A percentile compares a stretch with the other conserved stretches of the same genome.
These are phyloP conservation scores for Orchesella cincta DNA, from an alignment of 1,140 invertebrate species.

Conservation along the genomic window DNA sequence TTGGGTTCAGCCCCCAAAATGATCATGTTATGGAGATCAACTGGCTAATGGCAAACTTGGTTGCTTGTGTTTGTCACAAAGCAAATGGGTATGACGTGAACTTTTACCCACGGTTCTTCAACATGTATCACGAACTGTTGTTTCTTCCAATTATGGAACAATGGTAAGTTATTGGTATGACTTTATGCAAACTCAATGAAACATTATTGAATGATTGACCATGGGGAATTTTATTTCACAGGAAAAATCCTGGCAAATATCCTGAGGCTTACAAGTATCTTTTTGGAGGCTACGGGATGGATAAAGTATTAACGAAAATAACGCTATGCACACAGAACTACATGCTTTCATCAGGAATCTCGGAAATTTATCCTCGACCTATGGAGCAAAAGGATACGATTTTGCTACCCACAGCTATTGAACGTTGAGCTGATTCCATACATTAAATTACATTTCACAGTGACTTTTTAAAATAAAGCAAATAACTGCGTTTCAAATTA, in stretches of 20 bases:
- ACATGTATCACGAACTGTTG: not conserved
- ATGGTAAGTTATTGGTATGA: too few species aligned
- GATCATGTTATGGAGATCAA: not conserved
- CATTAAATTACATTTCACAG: not conserved
- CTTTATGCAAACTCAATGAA: not conserved
- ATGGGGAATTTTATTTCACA: too few species aligned
- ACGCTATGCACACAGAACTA: not conserved
- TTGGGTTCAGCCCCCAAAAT: not conserved
- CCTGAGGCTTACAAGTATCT: not conserved
- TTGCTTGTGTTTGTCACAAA: not conserved
- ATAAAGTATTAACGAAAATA: not conserved
- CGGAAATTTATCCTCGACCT: not conserved
- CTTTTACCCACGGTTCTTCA: not conserved
- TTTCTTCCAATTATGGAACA: not conserved
- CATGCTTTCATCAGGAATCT: not conserved
- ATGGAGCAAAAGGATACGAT: not conserved
- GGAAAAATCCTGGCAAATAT: too few species aligned
- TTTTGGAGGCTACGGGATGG: not conserved
- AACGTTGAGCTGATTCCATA: not conserved
- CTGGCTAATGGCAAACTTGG: slow-evolving; percentile 12
- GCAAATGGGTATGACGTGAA: not conserved
- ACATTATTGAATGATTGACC: too few species aligned
- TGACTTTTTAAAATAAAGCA: not conserved
- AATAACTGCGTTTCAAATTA: not conserved
- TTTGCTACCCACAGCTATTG: not conserved